phyloP scores from a whole-genome alignment of 2,113 vertebrate species.

The Parus major region DNA sequence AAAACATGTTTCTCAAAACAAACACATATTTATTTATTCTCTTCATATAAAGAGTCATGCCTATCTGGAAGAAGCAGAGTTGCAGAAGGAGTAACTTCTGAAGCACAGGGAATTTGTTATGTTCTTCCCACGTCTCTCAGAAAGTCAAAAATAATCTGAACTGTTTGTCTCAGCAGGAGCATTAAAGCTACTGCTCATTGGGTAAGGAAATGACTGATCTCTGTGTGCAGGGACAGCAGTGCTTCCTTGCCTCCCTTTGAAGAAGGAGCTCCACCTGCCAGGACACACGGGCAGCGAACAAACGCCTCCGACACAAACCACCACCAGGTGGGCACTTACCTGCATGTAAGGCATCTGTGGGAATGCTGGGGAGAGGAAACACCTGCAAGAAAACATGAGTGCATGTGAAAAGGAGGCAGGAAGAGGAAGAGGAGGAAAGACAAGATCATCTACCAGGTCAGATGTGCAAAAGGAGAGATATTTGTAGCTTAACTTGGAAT shows the following conservation, averaged over 20 bases:
- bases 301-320: neutral
- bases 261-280: neutral
- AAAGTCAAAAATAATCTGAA: neutral
- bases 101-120: neutral
- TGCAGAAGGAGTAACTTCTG: neutral
- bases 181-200: neutral
- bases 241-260: neutral
- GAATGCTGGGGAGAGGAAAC: neutral
- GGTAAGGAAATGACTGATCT: neutral
- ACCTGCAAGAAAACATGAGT: neutral
- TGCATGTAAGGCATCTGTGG: rapidly evolving
- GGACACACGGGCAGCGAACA: rapidly evolving
- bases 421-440: neutral
- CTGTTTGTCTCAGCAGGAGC: neutral
- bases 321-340: neutral
- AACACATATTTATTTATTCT: neutral
- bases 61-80: neutral
- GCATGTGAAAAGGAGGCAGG: neutral
- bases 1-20: neutral
- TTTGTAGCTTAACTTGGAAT: neutral
- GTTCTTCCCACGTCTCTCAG: neutral
- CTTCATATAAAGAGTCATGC: neutral
- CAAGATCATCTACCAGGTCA: neutral
- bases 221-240: neutral
- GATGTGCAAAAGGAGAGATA: neutral